Evolutionary conservation across 2,797 vertebrate species (phyloP).

Genomic region (Rhabdophis nuchalis): DNA sequence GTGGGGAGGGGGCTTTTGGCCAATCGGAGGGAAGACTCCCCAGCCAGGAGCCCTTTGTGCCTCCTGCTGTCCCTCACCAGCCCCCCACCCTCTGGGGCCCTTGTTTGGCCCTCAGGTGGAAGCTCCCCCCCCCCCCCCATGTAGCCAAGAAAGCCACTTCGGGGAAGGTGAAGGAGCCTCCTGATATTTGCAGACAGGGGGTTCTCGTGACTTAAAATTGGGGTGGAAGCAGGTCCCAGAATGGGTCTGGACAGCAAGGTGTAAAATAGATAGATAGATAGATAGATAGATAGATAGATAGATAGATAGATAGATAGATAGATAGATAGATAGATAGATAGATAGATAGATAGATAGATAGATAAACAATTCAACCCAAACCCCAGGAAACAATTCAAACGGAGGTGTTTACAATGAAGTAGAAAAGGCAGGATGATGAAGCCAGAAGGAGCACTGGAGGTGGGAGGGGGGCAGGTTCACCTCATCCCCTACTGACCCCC

Average conservation of each 20-base stretch:
- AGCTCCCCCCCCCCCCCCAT: not conserved
- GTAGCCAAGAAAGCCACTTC: not conserved
- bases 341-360: too few relatives aligned
- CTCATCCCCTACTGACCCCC: not conserved
- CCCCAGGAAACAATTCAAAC: too few relatives aligned
- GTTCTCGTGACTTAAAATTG: not conserved
- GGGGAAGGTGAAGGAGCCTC: not conserved
- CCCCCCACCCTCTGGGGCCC: too few relatives aligned
- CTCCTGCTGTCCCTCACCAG: not conserved
- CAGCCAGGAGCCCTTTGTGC: not conserved
- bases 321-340: too few relatives aligned
- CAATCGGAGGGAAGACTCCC: not conserved
- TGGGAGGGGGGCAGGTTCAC: not conserved
- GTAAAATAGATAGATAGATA: too few relatives aligned
- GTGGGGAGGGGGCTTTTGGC: not conserved
- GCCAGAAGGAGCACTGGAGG: too few relatives aligned
- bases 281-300: too few relatives aligned
- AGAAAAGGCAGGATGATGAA: not conserved
- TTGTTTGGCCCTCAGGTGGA: rapidly evolving
- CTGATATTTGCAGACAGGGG: not conserved
- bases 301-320: too few relatives aligned
- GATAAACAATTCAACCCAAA: not conserved
- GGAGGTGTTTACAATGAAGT: too few relatives aligned
- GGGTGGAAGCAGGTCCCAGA: not conserved
- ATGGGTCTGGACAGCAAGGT: not conserved